Evolutionary conservation across 2,888 invertebrate genomes (phyloP).

Genomic region (Hymenopus coronatus): DNA sequence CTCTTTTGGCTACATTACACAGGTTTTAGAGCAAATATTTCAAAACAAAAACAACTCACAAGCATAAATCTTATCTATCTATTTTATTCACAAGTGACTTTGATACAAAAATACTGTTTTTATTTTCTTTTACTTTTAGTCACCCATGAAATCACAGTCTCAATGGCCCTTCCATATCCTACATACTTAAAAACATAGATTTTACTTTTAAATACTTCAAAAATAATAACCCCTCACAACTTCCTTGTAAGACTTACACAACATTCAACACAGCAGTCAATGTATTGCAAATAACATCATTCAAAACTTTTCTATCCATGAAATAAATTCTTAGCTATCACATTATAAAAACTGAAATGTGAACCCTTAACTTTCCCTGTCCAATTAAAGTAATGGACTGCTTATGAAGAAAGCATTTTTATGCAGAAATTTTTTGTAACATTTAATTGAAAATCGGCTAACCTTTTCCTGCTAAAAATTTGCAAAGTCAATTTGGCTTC

Average conservation of each 20-base stretch:
- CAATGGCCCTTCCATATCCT: constrained; percentile 25
- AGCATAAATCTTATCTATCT: constrained; percentile 9
- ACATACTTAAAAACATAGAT: constrained; percentile 2
- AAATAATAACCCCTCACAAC: constrained; percentile 16
- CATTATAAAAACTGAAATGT: background rate
- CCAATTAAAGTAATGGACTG: background rate
- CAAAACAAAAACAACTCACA: background rate
- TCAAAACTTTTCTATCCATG: background rate
- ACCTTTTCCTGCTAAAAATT: too few species aligned
- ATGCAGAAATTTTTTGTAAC: background rate
- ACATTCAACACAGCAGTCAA: constrained; percentile 6
- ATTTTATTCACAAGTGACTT: constrained; percentile 26
- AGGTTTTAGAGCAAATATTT: constrained; percentile 2
- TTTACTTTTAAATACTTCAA: constrained; percentile 14
- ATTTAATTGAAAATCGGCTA: background rate
- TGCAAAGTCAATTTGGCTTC: too few species aligned
- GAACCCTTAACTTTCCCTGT: background rate
- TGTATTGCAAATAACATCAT: background rate
- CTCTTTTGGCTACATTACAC: constrained; percentile 6
- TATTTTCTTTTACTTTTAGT: constrained; percentile 23
- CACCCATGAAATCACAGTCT: constrained; percentile 31
- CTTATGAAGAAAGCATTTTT: background rate
- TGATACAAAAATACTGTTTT: constrained; percentile 33
- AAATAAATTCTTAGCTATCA: background rate
- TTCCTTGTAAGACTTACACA: background rate